phyloP scores from a whole-genome alignment of 2,888 invertebrate genomes.

The Sphaeridia pumilis region DNA sequence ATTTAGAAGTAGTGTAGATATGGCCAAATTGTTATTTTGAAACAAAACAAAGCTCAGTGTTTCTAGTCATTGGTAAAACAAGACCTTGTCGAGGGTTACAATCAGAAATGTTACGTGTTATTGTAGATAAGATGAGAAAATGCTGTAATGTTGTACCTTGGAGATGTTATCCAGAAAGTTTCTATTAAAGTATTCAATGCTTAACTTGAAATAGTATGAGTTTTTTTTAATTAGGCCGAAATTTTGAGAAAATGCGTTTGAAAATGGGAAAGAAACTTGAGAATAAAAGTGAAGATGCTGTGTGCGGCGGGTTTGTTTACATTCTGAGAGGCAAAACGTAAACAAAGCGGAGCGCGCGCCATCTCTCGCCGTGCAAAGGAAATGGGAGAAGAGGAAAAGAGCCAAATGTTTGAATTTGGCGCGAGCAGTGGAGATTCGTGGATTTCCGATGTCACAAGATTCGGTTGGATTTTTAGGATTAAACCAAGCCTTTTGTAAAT shows the following conservation, averaged over 20 bases:
- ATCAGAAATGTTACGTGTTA: no score
- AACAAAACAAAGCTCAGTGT: neutral
- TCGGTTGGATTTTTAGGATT: no score
- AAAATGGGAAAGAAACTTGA: neutral
- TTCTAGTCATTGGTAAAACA: neutral
- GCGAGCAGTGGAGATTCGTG: neutral
- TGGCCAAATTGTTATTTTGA: slow-evolving; percentile 1
- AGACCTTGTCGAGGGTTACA: no score
- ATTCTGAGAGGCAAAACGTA: no score
- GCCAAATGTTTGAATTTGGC: neutral
- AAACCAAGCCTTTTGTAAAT: neutral
- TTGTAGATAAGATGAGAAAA: no score
- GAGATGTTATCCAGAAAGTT: neutral
- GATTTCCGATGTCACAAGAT: neutral
- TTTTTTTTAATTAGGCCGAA: no score
- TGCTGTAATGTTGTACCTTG: slow-evolving; percentile 3
- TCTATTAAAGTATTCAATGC: slow-evolving; percentile 2
- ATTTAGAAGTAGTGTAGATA: neutral
- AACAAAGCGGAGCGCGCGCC: no score
- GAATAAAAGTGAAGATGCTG: no score
- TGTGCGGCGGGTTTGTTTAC: no score
- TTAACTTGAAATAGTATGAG: neutral
- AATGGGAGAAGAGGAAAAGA: no score
- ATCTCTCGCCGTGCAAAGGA: no score
- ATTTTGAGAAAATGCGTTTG: no score